Base-by-base conservation (phyloP, 35 echinoderm and acorn worm genomes). In the Anneissia japonica region DNA sequence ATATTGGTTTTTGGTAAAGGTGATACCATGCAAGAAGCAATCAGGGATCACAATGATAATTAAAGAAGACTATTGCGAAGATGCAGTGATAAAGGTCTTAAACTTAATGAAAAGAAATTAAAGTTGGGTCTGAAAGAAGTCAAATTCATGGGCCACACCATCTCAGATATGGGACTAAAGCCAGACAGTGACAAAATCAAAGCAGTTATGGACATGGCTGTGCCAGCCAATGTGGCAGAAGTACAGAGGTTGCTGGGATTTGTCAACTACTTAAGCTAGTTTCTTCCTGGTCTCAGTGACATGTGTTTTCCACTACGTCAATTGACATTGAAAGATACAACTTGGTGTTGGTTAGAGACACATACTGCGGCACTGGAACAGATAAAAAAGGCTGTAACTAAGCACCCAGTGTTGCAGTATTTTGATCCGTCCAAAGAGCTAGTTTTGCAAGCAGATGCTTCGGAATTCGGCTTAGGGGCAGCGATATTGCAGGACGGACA, bases 1-100 rank as follows among this genome's bases (percentile, higher is more conserved):
- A 80, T 89, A 30, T 74, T 93, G 2, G 46, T 93, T 26, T 83
- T 72, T 51, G 86, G 87, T 29, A 46, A 89, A 89, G 91, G 86
- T 72, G 51, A 89, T 17, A 89, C 81, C 12, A 31, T 39, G 72
- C 5, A 84, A 46, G 82, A 85, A 40, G 81, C 86, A 5, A 56
- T 34, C 28, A 17, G 32, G 13, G 91, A 93, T 75, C 86, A 93
- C 85, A 87, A 93, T 21, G n/a, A 84, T 19, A 88, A 81, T 46
- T 38, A 89, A 38, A 84, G 26, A 30, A 21, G 14, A 14, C 31
- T 84, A 28, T n/a, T 84, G 35, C 51, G 76, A 16, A 74, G 81
- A 46, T 89, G 51, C 73, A 84, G 28, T 34, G 34, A 74, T 43
- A 39, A 34, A 31, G 76, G 76, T 11, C 77, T 51, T 11, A 90